Conservation (phyloP, 2,888 invertebrate genomes). For the Oxyteleia sp. region DNA sequence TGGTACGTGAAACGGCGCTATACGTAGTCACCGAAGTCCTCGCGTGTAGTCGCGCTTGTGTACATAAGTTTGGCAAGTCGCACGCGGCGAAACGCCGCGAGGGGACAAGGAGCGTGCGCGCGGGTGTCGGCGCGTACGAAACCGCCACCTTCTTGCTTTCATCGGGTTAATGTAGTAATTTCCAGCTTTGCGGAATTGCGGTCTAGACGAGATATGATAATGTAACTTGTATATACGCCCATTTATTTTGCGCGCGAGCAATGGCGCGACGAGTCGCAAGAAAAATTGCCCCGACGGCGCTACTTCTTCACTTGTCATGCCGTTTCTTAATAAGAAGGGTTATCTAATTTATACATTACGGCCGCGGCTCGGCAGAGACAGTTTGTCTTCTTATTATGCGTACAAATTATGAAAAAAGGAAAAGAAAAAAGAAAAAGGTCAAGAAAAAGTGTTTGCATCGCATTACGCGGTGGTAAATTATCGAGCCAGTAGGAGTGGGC, state of each 20-base stretch:
- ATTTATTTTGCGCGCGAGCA: conserved; percentile 52
- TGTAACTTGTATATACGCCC: conserved; percentile 61
- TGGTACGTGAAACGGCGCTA: conserved; percentile 55
- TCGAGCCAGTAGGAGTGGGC: too few species aligned
- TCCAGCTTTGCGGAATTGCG: conserved; percentile 79
- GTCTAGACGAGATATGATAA: conserved; percentile 80
- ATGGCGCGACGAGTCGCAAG: conserved; percentile 37
- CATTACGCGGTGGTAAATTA: too few species aligned
- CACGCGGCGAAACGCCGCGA: conserved; percentile 14
- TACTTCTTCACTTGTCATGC: conserved; percentile 33
- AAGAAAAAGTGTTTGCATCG: too few species aligned
- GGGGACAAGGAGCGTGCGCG: conserved; percentile 12
- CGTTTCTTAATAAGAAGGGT: conserved; percentile 20
- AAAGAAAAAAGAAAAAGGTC: too few species aligned
- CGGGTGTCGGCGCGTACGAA: conserved; percentile 27
- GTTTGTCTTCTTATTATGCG: too few species aligned
- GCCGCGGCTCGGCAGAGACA: not conserved
- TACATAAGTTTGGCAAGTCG: conserved; percentile 66
- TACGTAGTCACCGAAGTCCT: conserved; percentile 53
- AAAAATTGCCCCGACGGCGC: conserved; percentile 15
- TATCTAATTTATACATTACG: conserved; percentile 6
- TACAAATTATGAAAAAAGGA: too few species aligned
- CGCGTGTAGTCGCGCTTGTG: conserved; percentile 42
- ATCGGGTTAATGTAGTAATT: conserved; percentile 79
- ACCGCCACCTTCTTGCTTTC: conserved; percentile 61